Evolutionary conservation across 2,888 invertebrate species (phyloP), one percentile per base, ranked within the genome.

Genomic region (Iselma pallidipennis): DNA sequence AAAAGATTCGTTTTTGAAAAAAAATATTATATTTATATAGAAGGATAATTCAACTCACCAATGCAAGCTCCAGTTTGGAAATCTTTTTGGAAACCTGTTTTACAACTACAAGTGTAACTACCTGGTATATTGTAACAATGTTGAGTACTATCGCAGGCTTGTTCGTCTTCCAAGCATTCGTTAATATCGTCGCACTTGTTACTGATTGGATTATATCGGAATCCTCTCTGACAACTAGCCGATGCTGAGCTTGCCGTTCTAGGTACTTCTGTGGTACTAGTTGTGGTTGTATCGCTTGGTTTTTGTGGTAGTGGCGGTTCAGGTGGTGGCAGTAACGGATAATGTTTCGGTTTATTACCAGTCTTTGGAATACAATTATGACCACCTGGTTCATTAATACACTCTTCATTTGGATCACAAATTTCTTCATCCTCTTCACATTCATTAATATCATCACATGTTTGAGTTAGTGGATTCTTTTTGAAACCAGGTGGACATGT

Each of bases 381-480:
- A 1, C 87, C 85, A 0, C 90, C 90, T 0, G 86, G 84, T 37
- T 87, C 87, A 77, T 91, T 91, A 68, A 89, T 85, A 73, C 91
- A 91, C 1, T 85, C 83, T 25, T 88, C 87, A 42, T 84, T 83
- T 6, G 82, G 81, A 0, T 83, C 85, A 57, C 89, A 89, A 55
- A 85, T 82, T 57, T 89, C 83, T 55, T 85, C 82, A 28, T 87
- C 87, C 45, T 85, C 82, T 0, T 83, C 82, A 73, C 94, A 94
- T 79, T 94, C 94, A 76, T 94, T 89, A 69, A 93, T 87, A 82
- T 94, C 94, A 83, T 87, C 86, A 66, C 88, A 89, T 26, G 82
- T 82, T 16, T 85, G 84, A 2, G 84, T 84, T 16, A 72, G 77
- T 0, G 75, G 70, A 71, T 87, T 85, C 65, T 86, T 87, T 71